Conservation (phyloP, 2,888 invertebrate genomes). For the Boloria selene region DNA sequence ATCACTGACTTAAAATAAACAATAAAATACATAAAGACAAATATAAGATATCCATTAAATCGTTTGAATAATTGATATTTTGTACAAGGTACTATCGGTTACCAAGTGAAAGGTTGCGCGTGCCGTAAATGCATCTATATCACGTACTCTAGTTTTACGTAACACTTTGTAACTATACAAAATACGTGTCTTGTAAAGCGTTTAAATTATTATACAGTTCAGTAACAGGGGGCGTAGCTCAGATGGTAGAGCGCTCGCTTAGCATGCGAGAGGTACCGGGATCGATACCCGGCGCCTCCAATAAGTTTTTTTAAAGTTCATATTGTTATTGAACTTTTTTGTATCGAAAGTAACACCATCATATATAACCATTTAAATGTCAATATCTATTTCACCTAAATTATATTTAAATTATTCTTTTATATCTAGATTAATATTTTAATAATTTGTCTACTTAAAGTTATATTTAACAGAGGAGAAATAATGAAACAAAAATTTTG, state of each 20-base stretch:
- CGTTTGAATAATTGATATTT: neutral
- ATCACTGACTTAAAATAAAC: too few species aligned
- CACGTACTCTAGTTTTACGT: constrained; percentile 15
- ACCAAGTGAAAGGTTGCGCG: constrained; percentile 9
- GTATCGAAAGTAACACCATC: too few species aligned
- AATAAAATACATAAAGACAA: too few species aligned
- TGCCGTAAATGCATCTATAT: neutral
- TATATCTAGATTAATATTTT: too few species aligned
- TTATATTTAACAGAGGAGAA: too few species aligned
- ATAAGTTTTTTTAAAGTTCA: neutral
- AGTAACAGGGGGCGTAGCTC: constrained; percentile 65
- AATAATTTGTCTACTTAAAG: too few species aligned
- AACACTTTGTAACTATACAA: neutral
- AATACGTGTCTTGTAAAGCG: neutral
- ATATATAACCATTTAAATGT: too few species aligned
- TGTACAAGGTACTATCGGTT: neutral
- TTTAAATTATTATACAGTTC: neutral
- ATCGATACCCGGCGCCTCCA: constrained; percentile 38
- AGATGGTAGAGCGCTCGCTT: constrained; percentile 79
- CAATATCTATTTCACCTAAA: too few species aligned
- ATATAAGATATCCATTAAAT: too few species aligned
- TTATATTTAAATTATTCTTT: too few species aligned
- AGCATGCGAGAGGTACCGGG: constrained; percentile 39
- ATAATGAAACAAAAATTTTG: too few species aligned
- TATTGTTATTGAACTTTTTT: too few species aligned